Evolutionary conservation across 2,888 invertebrate species (phyloP).

Genomic region (Volucella inflata): DNA sequence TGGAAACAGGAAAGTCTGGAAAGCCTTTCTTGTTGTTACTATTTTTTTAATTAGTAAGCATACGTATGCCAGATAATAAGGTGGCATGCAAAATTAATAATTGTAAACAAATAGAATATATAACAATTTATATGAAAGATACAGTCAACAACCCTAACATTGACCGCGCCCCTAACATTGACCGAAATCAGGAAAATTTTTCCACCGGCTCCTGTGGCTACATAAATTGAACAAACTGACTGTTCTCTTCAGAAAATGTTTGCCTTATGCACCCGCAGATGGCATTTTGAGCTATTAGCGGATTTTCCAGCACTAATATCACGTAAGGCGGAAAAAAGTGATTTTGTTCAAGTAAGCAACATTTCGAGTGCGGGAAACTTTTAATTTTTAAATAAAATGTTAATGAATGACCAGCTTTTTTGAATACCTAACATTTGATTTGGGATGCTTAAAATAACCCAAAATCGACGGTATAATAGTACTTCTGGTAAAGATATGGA

Average conservation of each 20-base stretch:
- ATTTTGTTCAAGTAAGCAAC: no score
- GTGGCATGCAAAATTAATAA: no score
- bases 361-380: slow-evolving; percentile 20
- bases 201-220: neutral
- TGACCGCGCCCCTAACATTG: slow-evolving; percentile 16
- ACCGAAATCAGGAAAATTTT: slow-evolving; percentile 6
- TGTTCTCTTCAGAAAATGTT: no score
- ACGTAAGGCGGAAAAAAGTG: no score
- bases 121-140: no score
- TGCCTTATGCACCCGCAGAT: neutral
- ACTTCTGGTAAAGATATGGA: slow-evolving; percentile 21
- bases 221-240: neutral
- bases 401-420: neutral
- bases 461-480: slow-evolving; percentile 17
- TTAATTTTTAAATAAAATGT: slow-evolving; percentile 2
- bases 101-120: no score
- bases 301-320: slow-evolving; percentile 7
- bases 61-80: no score
- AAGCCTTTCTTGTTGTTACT: no score
- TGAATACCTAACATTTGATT: slow-evolving; percentile 12
- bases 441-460: slow-evolving; percentile 11
- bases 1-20: no score
- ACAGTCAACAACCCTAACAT: no score
- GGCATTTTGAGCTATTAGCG: slow-evolving; percentile 3
- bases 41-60: no score